Base-by-base conservation (phyloP, 2,888 invertebrate genomes). In the Idaea biselata region DNA sequence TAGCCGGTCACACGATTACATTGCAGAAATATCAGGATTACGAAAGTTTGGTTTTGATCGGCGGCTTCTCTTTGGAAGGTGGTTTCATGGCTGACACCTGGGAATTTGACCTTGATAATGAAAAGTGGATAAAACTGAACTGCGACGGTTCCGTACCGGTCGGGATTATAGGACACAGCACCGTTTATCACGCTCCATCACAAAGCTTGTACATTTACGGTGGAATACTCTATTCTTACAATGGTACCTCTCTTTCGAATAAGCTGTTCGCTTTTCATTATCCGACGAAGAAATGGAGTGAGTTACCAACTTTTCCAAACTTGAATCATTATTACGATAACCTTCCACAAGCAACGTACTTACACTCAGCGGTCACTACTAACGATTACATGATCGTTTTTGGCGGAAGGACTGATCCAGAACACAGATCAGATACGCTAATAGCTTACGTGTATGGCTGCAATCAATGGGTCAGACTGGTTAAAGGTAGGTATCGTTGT, bases 1-100 rank as follows among this genome's bases (percentile, higher is more conserved):
- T 98, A n/a, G 97, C 98, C 0, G 98, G 99, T 0, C 98, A 98
- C 78, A 97, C 97, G 0, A 88, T 99, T 64, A 98, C 98, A 0
- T 93, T 97, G 59, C 95, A 97, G 60, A 94, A 95, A 65, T 95
- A 94, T 77, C 94, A 94, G 63, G 95, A 95, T 63, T 93, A 94
- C 72, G 95, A 97, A 78, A 96, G 95, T 67, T 91, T 99, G 60
- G 93, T 98, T 61, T 87, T 99, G 14, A 95, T 99, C 66, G 99
- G 99, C 6, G 98, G 98, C 0, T 96, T 97, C 68, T 96, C 96
- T 16, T 94, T 96, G 7, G 94, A 94, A 71, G 92, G 93, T 73
- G 97, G 97, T 31, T 97, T 96, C 81, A 93, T 95, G 80, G 94
- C 95, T 64, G 94, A 94, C 58, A 93, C 96, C 64, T 97, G 95